phyloP scores from a whole-genome alignment of 2,797 vertebrate genomes.

The Brotula barbata region DNA sequence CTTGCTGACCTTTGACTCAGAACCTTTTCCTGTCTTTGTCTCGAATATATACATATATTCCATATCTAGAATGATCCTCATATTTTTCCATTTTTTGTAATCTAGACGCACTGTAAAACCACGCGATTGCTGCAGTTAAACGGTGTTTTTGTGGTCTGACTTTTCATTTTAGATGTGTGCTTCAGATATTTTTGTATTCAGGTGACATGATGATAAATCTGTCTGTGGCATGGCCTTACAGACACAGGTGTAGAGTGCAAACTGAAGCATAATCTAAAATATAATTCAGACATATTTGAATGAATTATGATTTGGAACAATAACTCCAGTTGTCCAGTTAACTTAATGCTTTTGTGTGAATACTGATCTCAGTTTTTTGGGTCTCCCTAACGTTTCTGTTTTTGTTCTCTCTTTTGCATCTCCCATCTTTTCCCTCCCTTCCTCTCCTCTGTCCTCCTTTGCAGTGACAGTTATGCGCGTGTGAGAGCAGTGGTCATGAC shows the following conservation, averaged over 20 bases:
- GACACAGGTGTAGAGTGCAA: too few species aligned
- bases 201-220: too few species aligned
- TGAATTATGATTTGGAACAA: too few species aligned
- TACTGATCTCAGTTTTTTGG: conserved; percentile 14
- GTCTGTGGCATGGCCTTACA: too few species aligned
- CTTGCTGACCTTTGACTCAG: conserved; percentile 1
- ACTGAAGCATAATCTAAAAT: too few species aligned
- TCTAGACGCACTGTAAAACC: conserved; percentile 4
- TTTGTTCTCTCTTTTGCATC: conserved; percentile 2
- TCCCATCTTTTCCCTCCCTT: conserved; percentile 8
- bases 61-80: background rate
- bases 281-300: too few species aligned
- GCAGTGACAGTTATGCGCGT: conserved; percentile 96
- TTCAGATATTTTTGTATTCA: conserved; percentile 32
- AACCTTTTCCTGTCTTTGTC: background rate
- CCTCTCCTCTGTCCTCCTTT: conserved; percentile 48
- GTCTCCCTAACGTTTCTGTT: conserved; percentile 30
- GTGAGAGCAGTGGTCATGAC: conserved; percentile 99
- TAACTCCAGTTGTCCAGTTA: too few species aligned
- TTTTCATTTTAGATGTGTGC: conserved; percentile 23
- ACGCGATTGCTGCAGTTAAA: conserved; percentile 13
- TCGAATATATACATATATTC: too few species aligned
- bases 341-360: too few species aligned
- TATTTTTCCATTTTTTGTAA: background rate
- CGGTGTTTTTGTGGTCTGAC: conserved; percentile 21